Percentiles rank a stretch among this genome's conserved stretches.
These are phyloP conservation scores for Cheirogaleus medius DNA, from an alignment of 2,113 vertebrate species.

Conservation along the genomic window DNA sequence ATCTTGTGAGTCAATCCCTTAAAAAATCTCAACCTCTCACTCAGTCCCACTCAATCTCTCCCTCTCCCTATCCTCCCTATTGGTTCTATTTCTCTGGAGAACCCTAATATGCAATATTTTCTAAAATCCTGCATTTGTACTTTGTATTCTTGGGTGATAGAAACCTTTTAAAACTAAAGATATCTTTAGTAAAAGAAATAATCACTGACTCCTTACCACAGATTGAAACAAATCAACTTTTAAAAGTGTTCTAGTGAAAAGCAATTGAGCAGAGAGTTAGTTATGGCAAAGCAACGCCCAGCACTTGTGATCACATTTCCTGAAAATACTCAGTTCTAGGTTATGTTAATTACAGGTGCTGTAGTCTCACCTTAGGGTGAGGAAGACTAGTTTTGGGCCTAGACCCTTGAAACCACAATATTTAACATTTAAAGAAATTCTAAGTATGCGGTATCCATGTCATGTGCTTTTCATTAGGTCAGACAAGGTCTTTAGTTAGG, in stretches of 20 bases:
- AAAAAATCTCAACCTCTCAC: background rate
- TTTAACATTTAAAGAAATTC: background rate
- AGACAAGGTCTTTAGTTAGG: background rate
- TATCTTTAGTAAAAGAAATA: background rate
- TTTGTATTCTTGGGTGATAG: background rate
- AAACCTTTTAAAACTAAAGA: background rate
- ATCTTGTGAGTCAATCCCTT: background rate
- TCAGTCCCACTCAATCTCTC: background rate
- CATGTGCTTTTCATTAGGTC: conserved; percentile 32
- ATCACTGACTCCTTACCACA: background rate
- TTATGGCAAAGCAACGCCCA: background rate
- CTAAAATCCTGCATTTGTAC: background rate
- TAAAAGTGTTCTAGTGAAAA: background rate
- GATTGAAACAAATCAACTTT: background rate
- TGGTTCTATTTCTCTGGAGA: background rate
- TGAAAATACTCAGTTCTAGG: background rate
- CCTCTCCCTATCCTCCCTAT: background rate
- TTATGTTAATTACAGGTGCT: background rate
- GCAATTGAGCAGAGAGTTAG: background rate
- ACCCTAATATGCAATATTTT: background rate
- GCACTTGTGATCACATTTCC: background rate
- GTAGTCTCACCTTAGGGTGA: background rate
- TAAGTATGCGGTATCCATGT: background rate
- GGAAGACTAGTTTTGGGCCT: background rate
- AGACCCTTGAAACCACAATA: background rate